These are phyloP conservation scores for Stenopsyche tienmushanensis DNA, from an alignment of 1,140 invertebrate species.

Conservation along the genomic window DNA sequence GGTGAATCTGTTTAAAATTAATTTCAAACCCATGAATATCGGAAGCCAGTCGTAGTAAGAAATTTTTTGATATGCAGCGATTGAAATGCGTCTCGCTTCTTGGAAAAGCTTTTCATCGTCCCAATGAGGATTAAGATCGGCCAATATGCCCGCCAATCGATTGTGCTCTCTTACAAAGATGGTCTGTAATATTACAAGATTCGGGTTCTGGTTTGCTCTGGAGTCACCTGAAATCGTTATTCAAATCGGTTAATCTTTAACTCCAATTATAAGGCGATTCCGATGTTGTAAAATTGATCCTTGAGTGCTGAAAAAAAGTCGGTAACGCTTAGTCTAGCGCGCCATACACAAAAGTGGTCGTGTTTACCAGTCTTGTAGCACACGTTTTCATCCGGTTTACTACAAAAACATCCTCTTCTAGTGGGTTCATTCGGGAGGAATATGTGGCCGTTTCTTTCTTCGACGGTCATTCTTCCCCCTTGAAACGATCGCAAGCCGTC, in stretches of 20 bases:
- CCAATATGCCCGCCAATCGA: constrained; percentile 58
- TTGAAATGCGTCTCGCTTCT: constrained; percentile 61
- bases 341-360: neutral
- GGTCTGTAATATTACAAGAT: constrained; percentile 61
- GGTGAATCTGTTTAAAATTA: neutral
- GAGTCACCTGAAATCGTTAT: constrained; percentile 58
- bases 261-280: neutral
- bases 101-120: constrained; percentile 62
- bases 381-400: constrained; percentile 7
- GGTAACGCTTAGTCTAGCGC: too few species aligned
- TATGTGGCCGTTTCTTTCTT: constrained; percentile 17
- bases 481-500: constrained; percentile 2
- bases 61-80: constrained; percentile 60
- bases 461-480: constrained; percentile 1
- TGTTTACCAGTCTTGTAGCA: constrained; percentile 30
- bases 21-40: constrained; percentile 52
- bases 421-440: constrained; percentile 36
- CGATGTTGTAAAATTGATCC: neutral
- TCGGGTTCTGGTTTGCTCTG: constrained; percentile 64
- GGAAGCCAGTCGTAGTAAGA: constrained; percentile 64
- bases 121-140: constrained; percentile 63
- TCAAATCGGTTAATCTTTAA: too few species aligned
- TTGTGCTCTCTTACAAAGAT: constrained; percentile 69
- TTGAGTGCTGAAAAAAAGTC: neutral
- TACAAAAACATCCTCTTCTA: constrained; percentile 15